Evolutionary conservation across 2,888 invertebrate species (phyloP).

Genomic region (Orthosia gothica): DNA sequence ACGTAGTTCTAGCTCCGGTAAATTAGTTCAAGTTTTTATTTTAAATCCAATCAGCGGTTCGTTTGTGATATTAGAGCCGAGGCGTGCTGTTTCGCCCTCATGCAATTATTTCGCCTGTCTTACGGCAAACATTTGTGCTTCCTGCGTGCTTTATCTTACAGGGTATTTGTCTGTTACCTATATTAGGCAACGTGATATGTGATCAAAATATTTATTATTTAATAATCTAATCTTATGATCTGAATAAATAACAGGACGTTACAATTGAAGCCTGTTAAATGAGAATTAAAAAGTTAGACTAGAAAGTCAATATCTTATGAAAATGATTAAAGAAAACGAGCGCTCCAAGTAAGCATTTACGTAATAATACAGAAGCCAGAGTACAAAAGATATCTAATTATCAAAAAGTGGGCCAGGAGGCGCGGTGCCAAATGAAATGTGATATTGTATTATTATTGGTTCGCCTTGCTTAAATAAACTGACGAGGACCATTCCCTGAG

Average conservation of each 20-base stretch:
- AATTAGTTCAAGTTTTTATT: conserved; percentile 30
- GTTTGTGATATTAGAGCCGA: conserved; percentile 34
- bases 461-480: conserved; percentile 15
- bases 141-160: conserved; percentile 9
- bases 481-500: conserved; percentile 21
- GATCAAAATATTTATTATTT: neutral
- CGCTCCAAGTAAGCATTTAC: conserved; percentile 24
- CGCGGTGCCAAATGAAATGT: conserved; percentile 42
- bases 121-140: too few relatives aligned
- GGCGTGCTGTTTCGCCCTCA: conserved; percentile 7
- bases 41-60: conserved; percentile 35
- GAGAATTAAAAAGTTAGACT: neutral
- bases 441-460: conserved; percentile 20
- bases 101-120: conserved; percentile 27
- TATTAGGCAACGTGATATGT: neutral
- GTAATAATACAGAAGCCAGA: conserved; percentile 20
- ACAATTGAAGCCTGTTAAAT: neutral
- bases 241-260: neutral
- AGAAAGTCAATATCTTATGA: conserved; percentile 26
- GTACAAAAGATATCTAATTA: conserved; percentile 37
- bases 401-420: conserved; percentile 25
- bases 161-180: conserved; percentile 12
- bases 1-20: conserved; percentile 10
- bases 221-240: too few relatives aligned
- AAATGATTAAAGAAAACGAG: neutral